Evolutionary conservation across 2,888 invertebrate genomes (phyloP).

Genomic region (Eledona agricola): DNA sequence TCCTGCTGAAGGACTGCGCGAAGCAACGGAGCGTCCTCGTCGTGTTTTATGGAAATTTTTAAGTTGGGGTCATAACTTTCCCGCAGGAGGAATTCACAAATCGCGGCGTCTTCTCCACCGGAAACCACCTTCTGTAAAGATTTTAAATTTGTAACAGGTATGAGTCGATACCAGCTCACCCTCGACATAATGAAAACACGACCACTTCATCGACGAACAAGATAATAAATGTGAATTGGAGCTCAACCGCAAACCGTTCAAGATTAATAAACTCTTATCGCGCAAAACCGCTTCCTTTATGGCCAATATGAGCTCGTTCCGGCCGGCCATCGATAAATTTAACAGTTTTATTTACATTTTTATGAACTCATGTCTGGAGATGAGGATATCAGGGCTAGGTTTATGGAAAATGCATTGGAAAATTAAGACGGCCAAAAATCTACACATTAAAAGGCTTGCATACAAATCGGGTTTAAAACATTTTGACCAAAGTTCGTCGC

Average conservation of each 20-base stretch:
- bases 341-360: conserved; percentile 26
- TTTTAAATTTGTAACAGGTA: conserved; percentile 2
- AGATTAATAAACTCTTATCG: conserved; percentile 31
- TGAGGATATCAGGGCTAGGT: too few relatives aligned
- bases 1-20: conserved; percentile 59
- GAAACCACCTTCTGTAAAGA: conserved; percentile 58
- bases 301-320: conserved; percentile 17
- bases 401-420: too few relatives aligned
- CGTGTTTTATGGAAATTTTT: conserved; percentile 52
- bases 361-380: too few relatives aligned
- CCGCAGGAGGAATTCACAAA: conserved; percentile 53
- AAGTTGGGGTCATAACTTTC: conserved; percentile 55
- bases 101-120: conserved; percentile 56
- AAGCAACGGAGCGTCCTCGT: conserved; percentile 44
- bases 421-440: too few relatives aligned
- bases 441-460: too few relatives aligned
- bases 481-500: too few relatives aligned
- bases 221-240: conserved; percentile 27
- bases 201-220: conserved; percentile 22
- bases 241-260: conserved; percentile 17
- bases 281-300: conserved; percentile 23
- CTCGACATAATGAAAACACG: conserved; percentile 12
- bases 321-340: conserved; percentile 14
- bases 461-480: too few relatives aligned
- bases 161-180: conserved; percentile 15